Percentiles rank a stretch among this genome's conserved stretches.
phyloP scores from a whole-genome alignment of 2,888 invertebrate species.

The Xestia c-nigrum region DNA sequence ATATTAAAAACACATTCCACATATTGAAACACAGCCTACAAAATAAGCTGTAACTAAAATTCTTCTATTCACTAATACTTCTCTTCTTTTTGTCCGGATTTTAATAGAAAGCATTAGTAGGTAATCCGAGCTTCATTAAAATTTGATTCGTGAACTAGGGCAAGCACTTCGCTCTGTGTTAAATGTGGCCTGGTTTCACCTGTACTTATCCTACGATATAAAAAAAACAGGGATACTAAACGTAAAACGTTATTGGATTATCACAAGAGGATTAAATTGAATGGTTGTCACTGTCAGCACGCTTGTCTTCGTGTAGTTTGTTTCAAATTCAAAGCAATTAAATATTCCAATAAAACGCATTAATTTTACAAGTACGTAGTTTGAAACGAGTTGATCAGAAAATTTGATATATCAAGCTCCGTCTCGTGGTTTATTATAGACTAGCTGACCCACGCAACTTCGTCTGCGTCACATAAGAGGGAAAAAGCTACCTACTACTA shows the following conservation, averaged over 20 bases:
- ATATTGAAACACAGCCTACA: not conserved
- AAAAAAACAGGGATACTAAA: conserved; percentile 32
- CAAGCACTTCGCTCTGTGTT: conserved; percentile 12
- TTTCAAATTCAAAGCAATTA: not conserved
- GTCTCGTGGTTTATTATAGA: not conserved
- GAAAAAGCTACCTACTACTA: no score
- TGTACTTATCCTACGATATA: conserved; percentile 31
- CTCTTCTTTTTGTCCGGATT: not conserved
- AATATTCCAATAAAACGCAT: not conserved
- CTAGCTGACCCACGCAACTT: no score
- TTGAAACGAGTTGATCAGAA: not conserved
- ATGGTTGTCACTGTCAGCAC: conserved; percentile 38
- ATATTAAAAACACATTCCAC: not conserved
- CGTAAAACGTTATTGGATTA: conserved; percentile 65
- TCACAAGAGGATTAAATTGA: conserved; percentile 62
- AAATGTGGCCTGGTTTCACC: conserved; percentile 50
- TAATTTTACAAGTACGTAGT: not conserved
- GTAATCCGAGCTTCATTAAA: conserved; percentile 29
- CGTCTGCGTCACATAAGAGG: no score
- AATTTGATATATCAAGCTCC: not conserved
- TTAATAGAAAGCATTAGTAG: conserved; percentile 16
- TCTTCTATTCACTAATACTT: no score
- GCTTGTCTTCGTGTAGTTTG: conserved; percentile 11
- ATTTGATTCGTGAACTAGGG: conserved; percentile 32
- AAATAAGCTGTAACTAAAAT: not conserved